Evolutionary conservation across 2,797 vertebrate species (phyloP).

Genomic region (Ataeniobius toweri): DNA sequence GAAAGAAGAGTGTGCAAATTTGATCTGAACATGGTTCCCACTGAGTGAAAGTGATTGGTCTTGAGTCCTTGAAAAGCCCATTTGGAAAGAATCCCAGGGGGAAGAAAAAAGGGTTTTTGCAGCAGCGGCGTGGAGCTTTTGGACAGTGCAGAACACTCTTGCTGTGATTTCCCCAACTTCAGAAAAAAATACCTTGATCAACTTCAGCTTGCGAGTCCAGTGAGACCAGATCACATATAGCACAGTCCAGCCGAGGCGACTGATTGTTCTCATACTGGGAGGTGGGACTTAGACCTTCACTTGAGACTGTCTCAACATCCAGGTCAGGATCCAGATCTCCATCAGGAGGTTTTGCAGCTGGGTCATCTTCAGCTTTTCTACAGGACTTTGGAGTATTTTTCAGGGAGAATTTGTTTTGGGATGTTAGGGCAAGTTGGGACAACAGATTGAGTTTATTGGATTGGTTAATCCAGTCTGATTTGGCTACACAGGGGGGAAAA

Average conservation of each 20-base stretch:
- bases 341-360: conserved; percentile 53
- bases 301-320: conserved; percentile 73
- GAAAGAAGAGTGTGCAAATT: conserved; percentile 31
- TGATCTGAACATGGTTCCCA: conserved; percentile 5
- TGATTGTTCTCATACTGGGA: conserved; percentile 49
- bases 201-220: conserved; percentile 86
- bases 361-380: conserved; percentile 66
- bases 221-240: conserved; percentile 77
- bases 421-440: conserved; percentile 86
- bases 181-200: conserved; percentile 85
- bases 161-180: conserved; percentile 26
- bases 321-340: conserved; percentile 52
- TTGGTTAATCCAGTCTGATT: conserved; percentile 77
- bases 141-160: conserved; percentile 36
- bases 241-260: conserved; percentile 71
- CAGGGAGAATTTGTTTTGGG: conserved; percentile 76
- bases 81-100: conserved; percentile 15
- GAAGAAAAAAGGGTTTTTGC: conserved; percentile 21
- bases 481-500: conserved; percentile 75
- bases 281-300: conserved; percentile 49
- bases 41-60: conserved; percentile 3
- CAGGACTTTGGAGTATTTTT: conserved; percentile 71
- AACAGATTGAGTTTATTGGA: conserved; percentile 86
- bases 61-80: conserved; percentile 15
- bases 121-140: conserved; percentile 30